Conservation (phyloP, 1,140 invertebrate species). For the Diabrotica undecimpunctata region DNA sequence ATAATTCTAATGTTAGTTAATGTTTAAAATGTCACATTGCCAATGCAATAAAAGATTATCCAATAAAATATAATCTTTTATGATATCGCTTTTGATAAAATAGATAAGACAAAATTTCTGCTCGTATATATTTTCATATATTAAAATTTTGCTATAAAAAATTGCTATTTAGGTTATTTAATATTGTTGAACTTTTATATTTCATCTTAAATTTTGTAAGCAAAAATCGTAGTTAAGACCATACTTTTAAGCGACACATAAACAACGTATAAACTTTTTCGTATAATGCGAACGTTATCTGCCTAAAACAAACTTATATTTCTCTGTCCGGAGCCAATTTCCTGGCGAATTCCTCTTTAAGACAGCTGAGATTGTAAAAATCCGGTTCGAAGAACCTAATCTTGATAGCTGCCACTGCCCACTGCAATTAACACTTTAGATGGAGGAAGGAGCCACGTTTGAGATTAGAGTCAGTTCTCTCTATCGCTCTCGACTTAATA, state of each 20-base stretch:
- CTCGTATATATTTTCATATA: too few species aligned
- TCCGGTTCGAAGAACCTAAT: conserved; percentile 21
- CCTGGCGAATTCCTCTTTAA: conserved; percentile 36
- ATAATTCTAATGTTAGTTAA: too few species aligned
- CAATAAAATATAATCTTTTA: too few species aligned
- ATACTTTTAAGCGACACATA: neutral
- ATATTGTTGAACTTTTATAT: too few species aligned
- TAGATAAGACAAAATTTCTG: too few species aligned
- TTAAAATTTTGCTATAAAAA: too few species aligned
- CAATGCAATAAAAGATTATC: too few species aligned
- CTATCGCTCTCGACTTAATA: conserved; percentile 1
- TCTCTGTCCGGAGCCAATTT: conserved; percentile 41
- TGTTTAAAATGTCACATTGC: too few species aligned
- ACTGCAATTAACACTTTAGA: conserved; percentile 36
- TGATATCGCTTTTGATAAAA: too few species aligned
- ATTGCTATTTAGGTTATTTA: too few species aligned
- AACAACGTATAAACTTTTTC: neutral
- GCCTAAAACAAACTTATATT: conserved; percentile 42
- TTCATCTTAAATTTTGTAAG: too few species aligned
- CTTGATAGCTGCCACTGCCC: conserved; percentile 35
- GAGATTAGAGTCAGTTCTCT: conserved; percentile 16
- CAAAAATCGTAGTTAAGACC: too few species aligned
- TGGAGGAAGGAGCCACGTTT: conserved; percentile 11
- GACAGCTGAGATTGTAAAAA: conserved; percentile 33
- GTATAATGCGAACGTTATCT: conserved; percentile 29